Conservation (phyloP, 2,797 vertebrate species). For the Manis javanica region DNA sequence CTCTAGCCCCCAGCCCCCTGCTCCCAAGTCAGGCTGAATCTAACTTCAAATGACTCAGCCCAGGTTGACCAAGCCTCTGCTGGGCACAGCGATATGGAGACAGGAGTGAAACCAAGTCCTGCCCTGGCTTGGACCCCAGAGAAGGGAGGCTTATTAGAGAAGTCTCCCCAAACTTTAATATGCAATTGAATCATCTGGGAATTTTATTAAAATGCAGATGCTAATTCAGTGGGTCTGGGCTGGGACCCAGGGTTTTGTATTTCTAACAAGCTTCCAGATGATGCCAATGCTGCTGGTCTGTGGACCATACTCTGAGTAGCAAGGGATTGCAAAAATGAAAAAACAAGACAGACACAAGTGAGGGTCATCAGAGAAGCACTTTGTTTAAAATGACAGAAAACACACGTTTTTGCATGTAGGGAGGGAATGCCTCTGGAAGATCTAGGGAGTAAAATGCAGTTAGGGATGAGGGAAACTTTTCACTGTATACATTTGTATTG, state of each 20-base stretch:
- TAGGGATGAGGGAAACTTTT: background rate
- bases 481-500: background rate
- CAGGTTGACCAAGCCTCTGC: background rate
- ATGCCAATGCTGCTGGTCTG: too few species aligned
- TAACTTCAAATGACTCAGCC: background rate
- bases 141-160: background rate
- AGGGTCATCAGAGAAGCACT: background rate
- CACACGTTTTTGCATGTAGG: background rate
- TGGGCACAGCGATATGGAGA: background rate
- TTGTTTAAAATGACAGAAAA: background rate
- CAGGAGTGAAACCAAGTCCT: background rate
- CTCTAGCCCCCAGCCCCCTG: background rate
- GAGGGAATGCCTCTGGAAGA: background rate
- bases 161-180: background rate
- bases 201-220: conserved; percentile 6
- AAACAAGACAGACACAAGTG: background rate
- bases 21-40: background rate
- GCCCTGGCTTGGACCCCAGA: background rate
- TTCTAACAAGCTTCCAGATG: background rate
- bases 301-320: background rate
- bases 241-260: background rate
- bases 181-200: background rate
- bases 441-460: background rate
- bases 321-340: background rate
- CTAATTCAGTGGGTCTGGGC: background rate